Conservation (phyloP, 2,797 vertebrate species). For the Pterois miles region DNA sequence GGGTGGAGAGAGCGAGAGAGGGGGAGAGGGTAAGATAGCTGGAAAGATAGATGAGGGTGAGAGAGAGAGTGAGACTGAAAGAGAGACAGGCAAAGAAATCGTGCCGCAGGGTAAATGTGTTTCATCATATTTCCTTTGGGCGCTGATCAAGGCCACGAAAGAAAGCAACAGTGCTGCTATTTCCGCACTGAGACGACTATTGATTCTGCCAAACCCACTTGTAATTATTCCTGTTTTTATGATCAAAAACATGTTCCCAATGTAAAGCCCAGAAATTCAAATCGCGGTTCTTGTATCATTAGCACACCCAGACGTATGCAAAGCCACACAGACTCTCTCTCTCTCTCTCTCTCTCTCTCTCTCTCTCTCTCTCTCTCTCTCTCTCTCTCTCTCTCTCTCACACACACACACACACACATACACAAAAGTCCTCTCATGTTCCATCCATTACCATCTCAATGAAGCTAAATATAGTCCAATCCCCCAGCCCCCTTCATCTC, state of each 20-base stretch:
- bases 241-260: conserved; percentile 44
- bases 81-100: conserved; percentile 35
- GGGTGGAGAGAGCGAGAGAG: conserved; percentile 40
- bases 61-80: neutral
- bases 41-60: conserved; percentile 20
- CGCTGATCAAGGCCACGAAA: conserved; percentile 31
- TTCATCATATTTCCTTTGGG: conserved; percentile 60
- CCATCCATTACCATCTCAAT: conserved; percentile 81
- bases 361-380: no score
- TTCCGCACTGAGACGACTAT: conserved; percentile 46
- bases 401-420: conserved; percentile 23
- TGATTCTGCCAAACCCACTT: conserved; percentile 33
- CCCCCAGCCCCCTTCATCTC: conserved; percentile 71
- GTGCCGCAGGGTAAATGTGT: conserved; percentile 49
- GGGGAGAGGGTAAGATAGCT: conserved; percentile 35
- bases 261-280: conserved; percentile 43
- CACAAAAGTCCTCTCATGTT: conserved; percentile 66
- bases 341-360: no score
- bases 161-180: conserved; percentile 49
- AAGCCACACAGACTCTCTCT: neutral
- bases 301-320: conserved; percentile 17
- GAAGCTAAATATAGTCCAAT: conserved; percentile 77
- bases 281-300: conserved; percentile 16
- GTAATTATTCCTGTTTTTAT: conserved; percentile 48
- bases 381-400: no score